A percentile compares a stretch with the other conserved stretches of the same genome.
phyloP scores from a whole-genome alignment of 53 echinoderm and acorn worm genomes.

The Paracentrotus lividus region DNA sequence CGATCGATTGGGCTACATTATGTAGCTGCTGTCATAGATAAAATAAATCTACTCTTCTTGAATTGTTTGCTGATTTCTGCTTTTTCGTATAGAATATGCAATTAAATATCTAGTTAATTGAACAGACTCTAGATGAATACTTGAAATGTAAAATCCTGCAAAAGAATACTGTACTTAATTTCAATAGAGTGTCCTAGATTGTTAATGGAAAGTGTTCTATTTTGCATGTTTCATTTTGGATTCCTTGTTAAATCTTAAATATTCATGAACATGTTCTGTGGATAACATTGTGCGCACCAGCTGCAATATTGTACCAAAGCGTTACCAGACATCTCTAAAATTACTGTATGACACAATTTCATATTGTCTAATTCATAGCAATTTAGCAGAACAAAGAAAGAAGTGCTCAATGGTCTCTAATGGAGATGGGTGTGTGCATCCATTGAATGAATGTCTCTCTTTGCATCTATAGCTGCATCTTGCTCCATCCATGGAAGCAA shows the following conservation, averaged over 20 bases:
- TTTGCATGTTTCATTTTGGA: too few relatives aligned
- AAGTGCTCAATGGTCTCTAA: background rate
- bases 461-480: slow-evolving; percentile 9
- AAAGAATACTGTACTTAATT: too few relatives aligned
- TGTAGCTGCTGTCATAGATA: background rate
- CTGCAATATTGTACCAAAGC: too few relatives aligned
- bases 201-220: too few relatives aligned
- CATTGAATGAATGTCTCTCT: slow-evolving; percentile 28
- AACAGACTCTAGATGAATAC: background rate
- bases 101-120: background rate
- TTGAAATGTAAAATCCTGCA: background rate
- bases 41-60: background rate
- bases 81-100: background rate
- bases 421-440: slow-evolving; percentile 29
- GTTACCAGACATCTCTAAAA: too few relatives aligned
- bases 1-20: background rate
- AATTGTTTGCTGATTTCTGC: background rate
- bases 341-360: too few relatives aligned
- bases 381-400: background rate
- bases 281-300: too few relatives aligned
- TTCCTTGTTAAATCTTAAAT: too few relatives aligned
- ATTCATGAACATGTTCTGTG: too few relatives aligned
- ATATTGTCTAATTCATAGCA: background rate
- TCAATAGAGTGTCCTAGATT: too few relatives aligned
- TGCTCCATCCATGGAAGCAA: slow-evolving; percentile 4